A percentile compares a stretch with the other conserved stretches of the same genome.
These are phyloP conservation scores for Leptarthrus brevirostris DNA, from an alignment of 2,888 invertebrate genomes.

Conservation along the genomic window DNA sequence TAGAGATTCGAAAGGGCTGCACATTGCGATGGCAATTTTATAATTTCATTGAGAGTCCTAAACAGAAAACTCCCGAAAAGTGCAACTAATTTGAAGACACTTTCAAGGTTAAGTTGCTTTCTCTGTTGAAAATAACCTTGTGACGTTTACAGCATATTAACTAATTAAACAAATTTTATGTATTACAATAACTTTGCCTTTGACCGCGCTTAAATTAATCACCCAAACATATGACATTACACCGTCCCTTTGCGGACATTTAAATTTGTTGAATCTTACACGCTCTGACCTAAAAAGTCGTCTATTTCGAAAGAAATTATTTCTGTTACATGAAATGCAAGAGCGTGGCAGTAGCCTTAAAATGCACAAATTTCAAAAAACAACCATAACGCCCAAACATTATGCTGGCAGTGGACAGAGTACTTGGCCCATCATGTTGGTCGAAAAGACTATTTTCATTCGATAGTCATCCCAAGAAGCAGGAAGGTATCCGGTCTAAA, in stretches of 20 bases:
- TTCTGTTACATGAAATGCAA: conserved; percentile 28
- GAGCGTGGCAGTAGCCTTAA: background rate
- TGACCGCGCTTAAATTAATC: too few species aligned
- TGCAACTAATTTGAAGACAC: too few species aligned
- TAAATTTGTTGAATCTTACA: background rate
- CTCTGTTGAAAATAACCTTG: too few species aligned
- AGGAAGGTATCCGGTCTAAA: conserved; percentile 45
- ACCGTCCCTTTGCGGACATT: background rate
- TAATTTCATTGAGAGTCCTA: too few species aligned
- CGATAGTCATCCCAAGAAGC: conserved; percentile 15
- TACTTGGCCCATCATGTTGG: conserved; percentile 36
- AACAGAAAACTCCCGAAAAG: too few species aligned
- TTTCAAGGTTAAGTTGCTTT: too few species aligned
- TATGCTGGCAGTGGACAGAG: conserved; percentile 20
- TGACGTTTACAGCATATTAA: too few species aligned
- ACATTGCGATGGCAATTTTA: too few species aligned
- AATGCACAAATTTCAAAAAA: conserved; percentile 23
- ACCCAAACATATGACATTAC: conserved; percentile 3
- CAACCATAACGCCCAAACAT: conserved; percentile 5
- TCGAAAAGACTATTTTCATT: background rate
- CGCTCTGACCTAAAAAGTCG: conserved; percentile 16
- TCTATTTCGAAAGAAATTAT: conserved; percentile 23
- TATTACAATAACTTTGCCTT: too few species aligned
- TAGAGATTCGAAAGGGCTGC: too few species aligned
- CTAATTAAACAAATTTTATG: too few species aligned